These are phyloP conservation scores for Nomada hirtipes DNA, from an alignment of 2,888 invertebrate genomes.

Conservation along the genomic window DNA sequence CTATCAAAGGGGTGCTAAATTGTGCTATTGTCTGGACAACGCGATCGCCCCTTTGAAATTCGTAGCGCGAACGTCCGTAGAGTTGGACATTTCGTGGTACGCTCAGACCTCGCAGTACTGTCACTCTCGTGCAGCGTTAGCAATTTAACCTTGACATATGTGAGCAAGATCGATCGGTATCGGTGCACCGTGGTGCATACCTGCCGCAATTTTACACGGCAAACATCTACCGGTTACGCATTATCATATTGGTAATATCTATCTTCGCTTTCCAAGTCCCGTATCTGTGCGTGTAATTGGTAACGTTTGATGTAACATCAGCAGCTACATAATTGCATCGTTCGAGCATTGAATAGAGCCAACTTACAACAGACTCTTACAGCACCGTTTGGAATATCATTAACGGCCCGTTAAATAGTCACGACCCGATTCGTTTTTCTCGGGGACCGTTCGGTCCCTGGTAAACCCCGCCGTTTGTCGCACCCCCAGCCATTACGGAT, in stretches of 20 bases:
- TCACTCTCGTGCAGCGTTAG: not conserved
- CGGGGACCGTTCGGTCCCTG: not conserved
- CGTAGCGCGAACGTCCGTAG: too few relatives aligned
- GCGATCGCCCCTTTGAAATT: too few relatives aligned
- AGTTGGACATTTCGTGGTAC: too few relatives aligned
- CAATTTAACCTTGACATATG: conserved; percentile 62
- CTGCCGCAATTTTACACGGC: conserved; percentile 38
- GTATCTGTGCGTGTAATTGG: conserved; percentile 39
- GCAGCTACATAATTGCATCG: conserved; percentile 48
- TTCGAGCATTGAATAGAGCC: conserved; percentile 32
- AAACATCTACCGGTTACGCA: conserved; percentile 42
- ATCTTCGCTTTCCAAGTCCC: conserved; percentile 15
- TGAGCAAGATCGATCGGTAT: conserved; percentile 51
- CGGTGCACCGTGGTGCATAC: conserved; percentile 38
- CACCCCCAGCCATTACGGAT: not conserved
- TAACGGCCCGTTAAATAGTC: conserved; percentile 31
- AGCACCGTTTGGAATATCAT: conserved; percentile 38
- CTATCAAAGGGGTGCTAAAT: too few relatives aligned
- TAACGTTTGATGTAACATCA: conserved; percentile 39
- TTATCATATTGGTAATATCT: conserved; percentile 50
- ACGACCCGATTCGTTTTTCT: conserved; percentile 1
- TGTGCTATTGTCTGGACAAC: too few relatives aligned
- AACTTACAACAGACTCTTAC: conserved; percentile 33
- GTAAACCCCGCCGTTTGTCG: not conserved
- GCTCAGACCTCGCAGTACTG: too few relatives aligned